These are phyloP conservation scores for Zootermopsis nevadensis DNA, from an alignment of 2,888 invertebrate genomes.

Conservation along the genomic window DNA sequence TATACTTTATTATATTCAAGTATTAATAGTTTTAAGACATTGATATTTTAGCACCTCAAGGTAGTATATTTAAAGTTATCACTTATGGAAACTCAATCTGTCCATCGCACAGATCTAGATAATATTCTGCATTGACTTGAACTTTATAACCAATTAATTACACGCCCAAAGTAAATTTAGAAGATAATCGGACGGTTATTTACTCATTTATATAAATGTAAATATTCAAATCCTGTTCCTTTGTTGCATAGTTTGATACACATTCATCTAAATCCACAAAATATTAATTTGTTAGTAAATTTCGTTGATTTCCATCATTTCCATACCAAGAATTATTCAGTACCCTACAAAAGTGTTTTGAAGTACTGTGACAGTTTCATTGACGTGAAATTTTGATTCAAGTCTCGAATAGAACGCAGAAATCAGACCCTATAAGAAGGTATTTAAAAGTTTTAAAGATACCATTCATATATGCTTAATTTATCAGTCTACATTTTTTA, in stretches of 20 bases:
- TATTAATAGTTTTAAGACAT: conserved; percentile 11
- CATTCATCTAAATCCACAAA: no score
- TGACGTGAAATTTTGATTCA: background rate
- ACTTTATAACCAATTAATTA: background rate
- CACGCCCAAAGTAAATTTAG: background rate
- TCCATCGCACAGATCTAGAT: background rate
- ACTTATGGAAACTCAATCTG: conserved; percentile 11
- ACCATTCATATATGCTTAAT: background rate
- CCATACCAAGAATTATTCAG: no score
- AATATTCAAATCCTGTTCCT: background rate
- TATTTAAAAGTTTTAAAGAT: background rate
- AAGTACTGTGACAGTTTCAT: background rate
- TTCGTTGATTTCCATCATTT: no score
- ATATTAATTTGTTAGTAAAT: no score
- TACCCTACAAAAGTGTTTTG: no score
- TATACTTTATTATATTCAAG: conserved; percentile 23
- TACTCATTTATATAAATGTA: background rate
- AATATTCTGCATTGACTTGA: background rate
- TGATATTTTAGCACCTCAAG: background rate
- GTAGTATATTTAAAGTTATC: background rate
- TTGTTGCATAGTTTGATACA: background rate
- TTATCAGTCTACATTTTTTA: conserved; percentile 8
- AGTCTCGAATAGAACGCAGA: no score
- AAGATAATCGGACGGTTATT: background rate
- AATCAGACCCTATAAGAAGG: background rate